Base-by-base conservation (phyloP, 1,140 invertebrate species). In the Nephila pilipes region DNA sequence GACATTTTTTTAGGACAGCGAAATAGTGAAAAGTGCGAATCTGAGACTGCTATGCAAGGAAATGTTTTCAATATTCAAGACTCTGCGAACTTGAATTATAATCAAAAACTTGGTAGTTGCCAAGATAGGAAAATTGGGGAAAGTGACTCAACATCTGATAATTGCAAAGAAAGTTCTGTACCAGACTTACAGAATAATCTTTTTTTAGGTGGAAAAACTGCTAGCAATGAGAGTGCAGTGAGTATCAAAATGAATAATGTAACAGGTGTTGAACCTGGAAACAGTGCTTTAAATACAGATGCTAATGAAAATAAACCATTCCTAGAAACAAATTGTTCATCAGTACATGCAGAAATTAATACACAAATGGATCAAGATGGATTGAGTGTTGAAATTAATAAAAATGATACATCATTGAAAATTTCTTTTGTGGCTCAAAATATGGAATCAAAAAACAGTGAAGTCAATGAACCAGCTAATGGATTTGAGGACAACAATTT, bases 1-100 rank as follows among this genome's bases (percentile, higher is more conserved):
- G 91, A 87, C 87, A 46, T 87, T 93, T 93, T 93, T 93, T 93
- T 93, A 93, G 91, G 91, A 38, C 91, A 93, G 85, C 83, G 63
- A 93, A 93, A 93, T 80, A 93, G 46, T 93, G 91, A 93, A 38
- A 83, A 80, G 3, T 58, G 89, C 54, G 89, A 91, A 8, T 55
- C 55, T 22, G 22, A 38, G 20, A 63, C 14, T 83, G 3, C 14
- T 63, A 22, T 25, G 18, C 14, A 79, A 57, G 38, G 36, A n/a
- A 46, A 38, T 54, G n/a, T 69, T 25, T 79, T 91, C 63, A 91
- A 20, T 91, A 29, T 57, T 6, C 38, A 87, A 36, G 58, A 63
- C 18, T 18, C 57, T n/a, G 0, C 57, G 4, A 60, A 32, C 36
- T 12, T 80, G 8, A 60, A 63, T 60, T 60, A 38, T n/a, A 60